These are phyloP conservation scores for Pseudomyrmex pallidus DNA, from an alignment of 1,140 invertebrate species.

Conservation along the genomic window DNA sequence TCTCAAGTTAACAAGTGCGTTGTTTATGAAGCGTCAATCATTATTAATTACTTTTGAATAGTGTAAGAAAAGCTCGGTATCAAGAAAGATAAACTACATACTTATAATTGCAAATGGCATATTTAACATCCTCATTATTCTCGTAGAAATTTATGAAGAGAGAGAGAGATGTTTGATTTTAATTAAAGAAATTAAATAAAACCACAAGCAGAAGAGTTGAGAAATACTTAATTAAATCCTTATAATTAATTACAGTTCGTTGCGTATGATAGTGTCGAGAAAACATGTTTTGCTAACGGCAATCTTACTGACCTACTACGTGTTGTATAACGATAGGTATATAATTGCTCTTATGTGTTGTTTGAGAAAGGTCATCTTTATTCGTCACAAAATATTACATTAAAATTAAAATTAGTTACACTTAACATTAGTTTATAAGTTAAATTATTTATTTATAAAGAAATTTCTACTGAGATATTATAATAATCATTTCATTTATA, in stretches of 20 bases:
- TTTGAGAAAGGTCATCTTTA: too few relatives aligned
- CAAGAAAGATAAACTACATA: background rate
- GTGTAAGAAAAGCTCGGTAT: too few relatives aligned
- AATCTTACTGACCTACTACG: conserved; percentile 79
- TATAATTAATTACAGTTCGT: conserved; percentile 47
- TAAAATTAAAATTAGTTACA: too few relatives aligned
- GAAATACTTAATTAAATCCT: conserved; percentile 20
- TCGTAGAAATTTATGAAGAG: background rate
- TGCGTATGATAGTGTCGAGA: conserved; percentile 50
- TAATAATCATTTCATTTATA: too few relatives aligned
- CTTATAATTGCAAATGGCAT: background rate
- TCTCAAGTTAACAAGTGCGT: too few relatives aligned
- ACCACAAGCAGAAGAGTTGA: background rate
- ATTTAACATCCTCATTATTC: background rate
- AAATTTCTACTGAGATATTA: too few relatives aligned
- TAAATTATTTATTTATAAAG: too few relatives aligned
- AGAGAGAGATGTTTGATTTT: conserved; percentile 11
- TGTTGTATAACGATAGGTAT: background rate
- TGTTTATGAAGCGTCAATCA: too few relatives aligned
- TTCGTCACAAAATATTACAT: too few relatives aligned
- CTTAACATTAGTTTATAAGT: too few relatives aligned
- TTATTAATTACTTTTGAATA: too few relatives aligned
- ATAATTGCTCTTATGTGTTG: too few relatives aligned
- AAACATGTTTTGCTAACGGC: conserved; percentile 77
- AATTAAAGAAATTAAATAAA: conserved; percentile 1